Conservation (phyloP, 2,888 invertebrate genomes). For the Horisme vitalbata region DNA sequence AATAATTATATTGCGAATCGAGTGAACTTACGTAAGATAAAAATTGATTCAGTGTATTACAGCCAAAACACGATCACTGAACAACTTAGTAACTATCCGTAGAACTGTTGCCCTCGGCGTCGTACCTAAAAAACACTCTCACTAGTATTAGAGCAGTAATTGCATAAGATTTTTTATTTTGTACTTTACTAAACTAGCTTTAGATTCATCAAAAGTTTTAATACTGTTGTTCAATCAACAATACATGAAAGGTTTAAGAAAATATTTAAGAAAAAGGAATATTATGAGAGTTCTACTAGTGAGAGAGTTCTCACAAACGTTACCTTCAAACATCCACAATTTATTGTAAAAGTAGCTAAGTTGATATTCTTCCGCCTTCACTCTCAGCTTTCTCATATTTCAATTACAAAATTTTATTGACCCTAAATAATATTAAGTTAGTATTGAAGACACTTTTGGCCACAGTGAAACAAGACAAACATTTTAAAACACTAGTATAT, state of each 20-base stretch:
- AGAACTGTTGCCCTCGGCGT: constrained; percentile 31
- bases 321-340: constrained; percentile 26
- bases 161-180: constrained; percentile 34
- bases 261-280: constrained; percentile 10
- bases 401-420: constrained; percentile 10
- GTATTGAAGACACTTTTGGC: constrained; percentile 15
- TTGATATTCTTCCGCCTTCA: constrained; percentile 20
- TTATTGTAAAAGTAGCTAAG: constrained; percentile 20
- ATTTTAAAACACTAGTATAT: constrained; percentile 6
- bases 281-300: constrained; percentile 49
- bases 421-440: no score
- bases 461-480: constrained; percentile 7
- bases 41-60: constrained; percentile 44
- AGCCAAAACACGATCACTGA: constrained; percentile 53
- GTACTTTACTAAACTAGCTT: constrained; percentile 47
- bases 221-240: constrained; percentile 25
- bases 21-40: constrained; percentile 48
- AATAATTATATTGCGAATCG: constrained; percentile 39
- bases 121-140: constrained; percentile 33
- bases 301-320: constrained; percentile 42
- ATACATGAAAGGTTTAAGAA: constrained; percentile 25
- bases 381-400: constrained; percentile 21
- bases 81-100: constrained; percentile 51
- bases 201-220: constrained; percentile 19
- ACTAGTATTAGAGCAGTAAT: constrained; percentile 56